Evolutionary conservation across 2,888 invertebrate genomes (phyloP), one percentile per base, ranked within the genome.

Genomic region (Nyleta sp.): DNA sequence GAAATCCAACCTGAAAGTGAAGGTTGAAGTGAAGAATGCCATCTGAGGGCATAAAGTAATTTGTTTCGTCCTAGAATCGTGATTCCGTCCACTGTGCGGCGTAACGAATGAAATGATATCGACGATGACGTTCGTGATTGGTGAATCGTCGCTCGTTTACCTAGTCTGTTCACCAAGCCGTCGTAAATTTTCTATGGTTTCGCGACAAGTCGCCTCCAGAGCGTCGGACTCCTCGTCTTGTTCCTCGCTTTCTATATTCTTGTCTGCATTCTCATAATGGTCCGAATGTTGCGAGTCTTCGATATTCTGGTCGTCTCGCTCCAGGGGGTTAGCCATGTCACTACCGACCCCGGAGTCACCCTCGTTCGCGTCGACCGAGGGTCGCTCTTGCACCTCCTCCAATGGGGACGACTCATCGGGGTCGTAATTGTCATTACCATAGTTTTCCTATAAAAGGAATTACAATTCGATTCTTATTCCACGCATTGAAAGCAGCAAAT

Each of bases 271-370:
- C 44, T 87, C 86, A 31, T 82, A 85, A 4, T 88, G 82, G 13
- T 87, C 86, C 0, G 81, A 71, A 13, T 77, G 68, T 35, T 87
- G 87, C 50, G 87, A 67, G 60, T 91, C 90, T 46, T 90, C 90
- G 11, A 87, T 86, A 80, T 87, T 88, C 79, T 90, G 89, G 82
- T 91, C 90, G 44, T 91, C 90, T 68, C 84, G 87, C 48, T 91
- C 90, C n/a, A 84, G 83, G 15, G 87, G 87, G 84, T 90, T 90
- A 53, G 88, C 88, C 85, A 88, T 89, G 83, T 91, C 90, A 82
- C 90, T 90, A 15, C 90, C 90, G 78, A 91, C 90, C n/a, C 90
- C 90, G 7, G 90, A 91, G 77, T 91, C 90, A 22, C 87, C 89
- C 74, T 91, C 90, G 53, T 90, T 90, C 20, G 85, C 81, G 67